Evolutionary conservation across 2,113 vertebrate species (phyloP).

Genomic region (Paedocypris sp.): DNA sequence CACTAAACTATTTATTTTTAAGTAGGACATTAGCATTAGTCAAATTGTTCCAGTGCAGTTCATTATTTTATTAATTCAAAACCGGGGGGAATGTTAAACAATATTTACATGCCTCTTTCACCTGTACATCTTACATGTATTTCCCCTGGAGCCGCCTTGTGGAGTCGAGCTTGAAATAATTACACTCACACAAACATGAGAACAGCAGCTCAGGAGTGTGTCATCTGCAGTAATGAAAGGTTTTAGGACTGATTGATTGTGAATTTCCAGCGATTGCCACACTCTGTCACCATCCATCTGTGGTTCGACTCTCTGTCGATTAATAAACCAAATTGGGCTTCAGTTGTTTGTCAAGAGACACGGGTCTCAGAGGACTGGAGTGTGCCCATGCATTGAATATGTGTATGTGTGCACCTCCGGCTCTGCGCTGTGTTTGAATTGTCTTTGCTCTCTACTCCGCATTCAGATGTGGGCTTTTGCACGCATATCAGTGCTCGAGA

Average conservation of each 20-base stretch:
- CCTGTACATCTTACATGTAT: not conserved
- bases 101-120: not conserved
- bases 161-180: not conserved
- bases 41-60: too few species aligned
- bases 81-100: not conserved
- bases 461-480: conserved; percentile 5
- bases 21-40: too few species aligned
- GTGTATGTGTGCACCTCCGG: not conserved
- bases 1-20: too few species aligned
- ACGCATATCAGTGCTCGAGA: not conserved
- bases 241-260: not conserved
- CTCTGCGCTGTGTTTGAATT: conserved; percentile 3
- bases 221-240: not conserved
- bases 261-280: not conserved
- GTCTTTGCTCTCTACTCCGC: not conserved
- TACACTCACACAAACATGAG: not conserved
- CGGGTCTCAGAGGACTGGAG: not conserved
- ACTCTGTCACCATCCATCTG: not conserved
- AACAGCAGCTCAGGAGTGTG: not conserved
- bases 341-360: not conserved
- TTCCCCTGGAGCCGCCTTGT: not conserved
- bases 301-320: not conserved
- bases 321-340: not conserved
- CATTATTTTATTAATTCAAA: not conserved
- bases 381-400: not conserved